Base-by-base conservation (phyloP, 2,113 vertebrate genomes). In the Vireo altiloquus region DNA sequence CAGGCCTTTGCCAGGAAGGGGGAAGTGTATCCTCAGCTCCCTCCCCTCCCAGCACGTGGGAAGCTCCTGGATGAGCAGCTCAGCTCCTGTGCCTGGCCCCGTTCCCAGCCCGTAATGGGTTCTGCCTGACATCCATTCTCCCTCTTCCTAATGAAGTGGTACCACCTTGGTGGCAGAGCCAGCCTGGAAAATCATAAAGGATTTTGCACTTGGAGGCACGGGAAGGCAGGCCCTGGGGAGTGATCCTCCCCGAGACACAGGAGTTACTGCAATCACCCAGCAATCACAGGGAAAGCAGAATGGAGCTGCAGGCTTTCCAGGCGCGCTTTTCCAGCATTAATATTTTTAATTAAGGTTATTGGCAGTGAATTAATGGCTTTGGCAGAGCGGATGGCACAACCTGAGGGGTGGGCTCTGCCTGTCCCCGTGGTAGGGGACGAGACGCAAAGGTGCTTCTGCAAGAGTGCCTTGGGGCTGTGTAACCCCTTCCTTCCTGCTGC, bases 301-400 rank as follows among this genome's bases (percentile, higher is more conserved):
- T 39, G 85, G 86, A 95, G 60, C 83, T 54, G 70, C 96, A 91
- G 89, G 42, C 81, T 97, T 84, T 33, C 37, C 94, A 96, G 94
- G 81, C 68, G 66, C 81, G 74, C 82, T 93, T 95, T 42, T 52
- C 91, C 59, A 53, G 94, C 95, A 90, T 96, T 95, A 88, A 93
- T 95, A 90, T 96, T 97, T 97, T 97, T 96, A 97, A 97, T 97
- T 96, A 97, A 93, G 83, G 93, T 46, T 95, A 65, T 87, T 96
- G 95, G 71, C 93, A 89, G 78, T 40, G 94, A 96, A 82, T 84
- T 95, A 84, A 84, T 50, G 90, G 79, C 64, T 95, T 92, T 44
- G 92, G 86, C 87, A 81, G 18, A 76, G 66, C 37, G 89, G 80
- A 19, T 25, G 9, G 93, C 74, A 72, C 74, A 76, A 11, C n/a